Evolutionary conservation across 2,113 vertebrate genomes (phyloP).

Genomic region (Pangasianodon gigas): DNA sequence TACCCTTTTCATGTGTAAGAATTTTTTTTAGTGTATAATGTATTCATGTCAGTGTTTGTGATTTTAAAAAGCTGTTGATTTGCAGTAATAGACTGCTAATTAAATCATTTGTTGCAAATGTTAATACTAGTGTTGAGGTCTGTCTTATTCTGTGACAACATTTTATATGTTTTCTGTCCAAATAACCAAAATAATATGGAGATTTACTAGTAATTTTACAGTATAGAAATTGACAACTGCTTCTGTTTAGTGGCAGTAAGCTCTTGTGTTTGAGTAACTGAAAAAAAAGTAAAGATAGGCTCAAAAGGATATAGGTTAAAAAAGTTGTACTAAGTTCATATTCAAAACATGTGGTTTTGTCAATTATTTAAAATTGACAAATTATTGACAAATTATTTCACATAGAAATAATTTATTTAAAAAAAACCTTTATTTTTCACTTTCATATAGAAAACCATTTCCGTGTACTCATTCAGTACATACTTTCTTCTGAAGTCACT

Average conservation of each 20-base stretch:
- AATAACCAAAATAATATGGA: background rate
- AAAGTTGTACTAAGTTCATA: background rate
- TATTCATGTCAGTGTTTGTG: slow-evolving; percentile 33
- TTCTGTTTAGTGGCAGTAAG: background rate
- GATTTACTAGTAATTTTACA: background rate
- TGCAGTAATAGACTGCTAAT: slow-evolving; percentile 58
- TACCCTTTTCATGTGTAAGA: slow-evolving; percentile 11
- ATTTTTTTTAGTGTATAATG: background rate
- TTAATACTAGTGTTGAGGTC: background rate
- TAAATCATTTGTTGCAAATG: slow-evolving; percentile 64
- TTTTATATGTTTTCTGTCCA: background rate
- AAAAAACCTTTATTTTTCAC: slow-evolving; percentile 25
- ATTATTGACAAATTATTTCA: too few species aligned
- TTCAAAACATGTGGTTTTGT: background rate
- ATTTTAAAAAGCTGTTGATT: slow-evolving; percentile 63
- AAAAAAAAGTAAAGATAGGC: background rate
- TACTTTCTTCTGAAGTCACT: background rate
- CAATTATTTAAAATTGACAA: background rate
- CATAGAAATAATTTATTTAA: background rate
- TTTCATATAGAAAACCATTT: slow-evolving; percentile 6
- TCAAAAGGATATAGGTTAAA: background rate
- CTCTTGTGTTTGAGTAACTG: background rate
- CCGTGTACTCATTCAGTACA: background rate
- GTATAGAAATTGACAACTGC: background rate
- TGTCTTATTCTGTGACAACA: background rate